Evolutionary conservation across 2,113 vertebrate species (phyloP), one percentile per base, ranked within the genome.

Genomic region (Sturnira hondurensis): DNA sequence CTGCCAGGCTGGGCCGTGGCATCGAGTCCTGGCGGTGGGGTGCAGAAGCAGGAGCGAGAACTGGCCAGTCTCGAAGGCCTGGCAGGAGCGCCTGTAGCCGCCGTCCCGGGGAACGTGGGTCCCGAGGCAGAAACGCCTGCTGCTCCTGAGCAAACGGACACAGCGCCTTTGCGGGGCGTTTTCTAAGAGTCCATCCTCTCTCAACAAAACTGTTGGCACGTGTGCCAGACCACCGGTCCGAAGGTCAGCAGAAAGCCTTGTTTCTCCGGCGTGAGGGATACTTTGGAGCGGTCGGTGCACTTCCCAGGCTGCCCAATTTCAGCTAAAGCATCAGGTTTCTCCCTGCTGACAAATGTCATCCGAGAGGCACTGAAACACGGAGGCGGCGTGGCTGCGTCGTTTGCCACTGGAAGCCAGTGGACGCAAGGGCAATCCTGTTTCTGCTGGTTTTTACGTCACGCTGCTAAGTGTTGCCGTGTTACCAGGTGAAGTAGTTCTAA

Each of bases 181-280:
- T 99, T 96, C 98, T 99, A 86, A 98, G 99, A 96, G 99, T 99
- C 96, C 99, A 99, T 99, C 99, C 99, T 26, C 98, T 99, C 80
- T 99, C 99, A 6, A 99, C 99, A 99, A 99, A 99, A 98, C 99
- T 99, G 97, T 92, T 99, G 98, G 99, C 98, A 2, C 99, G 99
- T 98, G 99, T 98, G 96, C 98, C 99, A 98, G 99, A 99, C 97
- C 99, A 99, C 89, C 99, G 98, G 99, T 99, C 99, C 28, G 98
- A 99, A 96, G 99, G 98, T 83, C 99, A 99, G 82, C 97, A 98
- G 96, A 99, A 99, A 96, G 99, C 98, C 76, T 98, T 99, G 95
- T 99, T 99, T 96, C 97, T 99, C 65, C 98, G 98, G 93, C 98
- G 99, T 88, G 98, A 99, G 99, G 99, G 99, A 28, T 98, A 99